Percentiles rank a stretch among this genome's conserved stretches.
phyloP scores from a whole-genome alignment of 1,140 invertebrate species.

The Coenobita brevimanus region DNA sequence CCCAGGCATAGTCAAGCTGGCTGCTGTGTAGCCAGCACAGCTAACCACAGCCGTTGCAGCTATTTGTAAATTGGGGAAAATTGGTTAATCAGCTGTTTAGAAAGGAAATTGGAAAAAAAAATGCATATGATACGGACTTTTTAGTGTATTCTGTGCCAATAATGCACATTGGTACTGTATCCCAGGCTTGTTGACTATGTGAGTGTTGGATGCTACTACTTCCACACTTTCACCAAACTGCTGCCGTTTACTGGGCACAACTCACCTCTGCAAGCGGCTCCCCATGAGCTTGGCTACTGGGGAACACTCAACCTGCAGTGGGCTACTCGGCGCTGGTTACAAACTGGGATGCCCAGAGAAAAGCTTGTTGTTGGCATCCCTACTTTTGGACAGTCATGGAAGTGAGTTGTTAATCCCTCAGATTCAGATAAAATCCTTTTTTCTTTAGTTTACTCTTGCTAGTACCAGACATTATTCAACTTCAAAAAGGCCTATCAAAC shows the following conservation, averaged over 20 bases:
- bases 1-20: too few species aligned
- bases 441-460: too few species aligned
- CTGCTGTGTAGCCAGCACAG: too few species aligned
- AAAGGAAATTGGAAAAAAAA: too few species aligned
- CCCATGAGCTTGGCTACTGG: conserved; percentile 80
- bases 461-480: too few species aligned
- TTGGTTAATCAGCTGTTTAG: too few species aligned
- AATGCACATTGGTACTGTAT: not conserved
- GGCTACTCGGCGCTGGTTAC: conserved; percentile 85
- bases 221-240: conserved; percentile 83
- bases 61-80: too few species aligned
- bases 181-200: conserved; percentile 85
- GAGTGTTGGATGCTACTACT: conserved; percentile 93
- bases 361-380: conserved; percentile 93
- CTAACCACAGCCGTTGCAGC: too few species aligned
- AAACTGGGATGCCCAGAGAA: conserved; percentile 84
- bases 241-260: conserved; percentile 89
- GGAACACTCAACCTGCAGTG: conserved; percentile 87
- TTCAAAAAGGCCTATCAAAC: too few species aligned
- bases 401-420: conserved; percentile 76
- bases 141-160: too few species aligned
- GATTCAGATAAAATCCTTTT: too few species aligned
- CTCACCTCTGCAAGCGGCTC: conserved; percentile 81
- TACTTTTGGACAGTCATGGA: conserved; percentile 90
- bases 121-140: too few species aligned